Evolutionary conservation across 2,888 invertebrate genomes (phyloP).

Genomic region (Mythimna lalbum): DNA sequence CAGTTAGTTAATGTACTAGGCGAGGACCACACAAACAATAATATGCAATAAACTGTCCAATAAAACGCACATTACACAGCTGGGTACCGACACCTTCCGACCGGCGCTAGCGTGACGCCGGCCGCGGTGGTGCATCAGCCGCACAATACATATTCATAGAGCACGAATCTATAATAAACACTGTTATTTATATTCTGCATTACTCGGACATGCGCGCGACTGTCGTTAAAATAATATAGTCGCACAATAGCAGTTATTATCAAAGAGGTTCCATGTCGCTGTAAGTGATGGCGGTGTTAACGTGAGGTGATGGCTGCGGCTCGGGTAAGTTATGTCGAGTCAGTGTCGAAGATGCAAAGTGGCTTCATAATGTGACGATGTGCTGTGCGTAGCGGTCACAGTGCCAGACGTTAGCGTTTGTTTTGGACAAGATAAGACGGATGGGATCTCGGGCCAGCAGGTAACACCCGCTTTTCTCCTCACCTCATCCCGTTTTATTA

Average conservation of each 20-base stretch:
- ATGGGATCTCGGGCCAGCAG: neutral
- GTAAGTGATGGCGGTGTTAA: constrained; percentile 43
- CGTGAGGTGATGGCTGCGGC: constrained; percentile 13
- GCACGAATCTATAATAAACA: constrained; percentile 36
- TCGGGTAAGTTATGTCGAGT: constrained; percentile 5
- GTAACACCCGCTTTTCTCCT: neutral
- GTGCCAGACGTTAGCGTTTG: neutral
- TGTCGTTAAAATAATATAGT: constrained; percentile 34
- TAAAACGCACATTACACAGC: constrained; percentile 26
- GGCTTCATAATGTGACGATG: constrained; percentile 26
- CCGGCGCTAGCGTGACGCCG: neutral
- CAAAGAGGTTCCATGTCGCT: constrained; percentile 32
- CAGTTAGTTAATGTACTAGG: neutral
- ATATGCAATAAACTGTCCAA: constrained; percentile 10
- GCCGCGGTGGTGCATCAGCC: neutral
- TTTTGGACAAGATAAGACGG: neutral
- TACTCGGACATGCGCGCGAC: constrained; percentile 34
- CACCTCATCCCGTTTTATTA: neutral
- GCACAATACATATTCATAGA: constrained; percentile 21
- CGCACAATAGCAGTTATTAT: constrained; percentile 29
- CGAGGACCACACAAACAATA: neutral
- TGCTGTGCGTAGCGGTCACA: neutral
- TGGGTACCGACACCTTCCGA: constrained; percentile 12
- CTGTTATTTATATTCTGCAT: constrained; percentile 36
- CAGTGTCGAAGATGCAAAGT: constrained; percentile 1